Conservation (phyloP, 2,888 invertebrate species). For the Chrysolina oricalcia region DNA sequence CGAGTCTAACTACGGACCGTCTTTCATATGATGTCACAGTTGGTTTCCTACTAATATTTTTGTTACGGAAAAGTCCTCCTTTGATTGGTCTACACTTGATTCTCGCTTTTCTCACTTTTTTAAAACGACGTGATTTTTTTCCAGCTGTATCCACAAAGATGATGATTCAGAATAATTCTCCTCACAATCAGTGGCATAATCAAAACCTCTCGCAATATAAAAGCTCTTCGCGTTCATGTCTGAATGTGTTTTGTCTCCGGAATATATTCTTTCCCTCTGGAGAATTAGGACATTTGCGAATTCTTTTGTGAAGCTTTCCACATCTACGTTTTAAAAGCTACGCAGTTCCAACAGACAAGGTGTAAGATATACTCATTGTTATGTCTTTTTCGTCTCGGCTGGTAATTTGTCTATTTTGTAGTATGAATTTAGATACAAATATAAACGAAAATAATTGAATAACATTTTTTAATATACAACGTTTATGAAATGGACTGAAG, state of each 20-base stretch:
- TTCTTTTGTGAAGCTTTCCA: constrained; percentile 3
- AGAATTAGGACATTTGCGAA: constrained; percentile 1
- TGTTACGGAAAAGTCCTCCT: not conserved
- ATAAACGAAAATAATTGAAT: too few species aligned
- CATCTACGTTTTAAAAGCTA: not conserved
- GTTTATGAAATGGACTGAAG: too few species aligned
- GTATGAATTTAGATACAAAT: not conserved
- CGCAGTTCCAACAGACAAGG: not conserved
- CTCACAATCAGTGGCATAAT: constrained; percentile 18
- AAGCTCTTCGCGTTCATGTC: not conserved
- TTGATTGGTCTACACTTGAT: not conserved
- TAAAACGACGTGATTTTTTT: not conserved
- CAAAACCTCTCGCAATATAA: constrained; percentile 1
- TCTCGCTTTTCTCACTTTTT: not conserved
- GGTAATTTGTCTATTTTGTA: not conserved
- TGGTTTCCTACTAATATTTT: not conserved
- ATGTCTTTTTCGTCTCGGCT: not conserved
- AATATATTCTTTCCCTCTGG: not conserved
- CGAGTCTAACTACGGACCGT: too few species aligned
- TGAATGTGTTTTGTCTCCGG: constrained; percentile 10
- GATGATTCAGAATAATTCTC: not conserved
- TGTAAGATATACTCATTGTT: not conserved
- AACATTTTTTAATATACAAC: too few species aligned
- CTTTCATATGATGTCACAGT: too few species aligned
- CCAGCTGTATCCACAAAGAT: not conserved